Evolutionary conservation across 2,113 vertebrate species (phyloP).

Genomic region (Chloropsis cyanopogon): DNA sequence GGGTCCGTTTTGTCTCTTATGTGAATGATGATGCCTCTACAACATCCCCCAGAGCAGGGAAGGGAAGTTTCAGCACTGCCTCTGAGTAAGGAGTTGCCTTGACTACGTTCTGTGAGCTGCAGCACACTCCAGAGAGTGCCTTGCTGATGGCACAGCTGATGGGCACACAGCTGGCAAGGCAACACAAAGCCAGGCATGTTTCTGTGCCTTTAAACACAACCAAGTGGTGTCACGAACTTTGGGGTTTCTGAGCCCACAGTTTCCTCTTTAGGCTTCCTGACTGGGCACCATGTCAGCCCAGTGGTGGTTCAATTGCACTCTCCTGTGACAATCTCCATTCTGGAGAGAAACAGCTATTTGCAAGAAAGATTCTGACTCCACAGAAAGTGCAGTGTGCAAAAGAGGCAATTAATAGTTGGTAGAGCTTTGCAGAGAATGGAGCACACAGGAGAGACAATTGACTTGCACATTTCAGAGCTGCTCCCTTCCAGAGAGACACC

Average conservation of each 20-base stretch:
- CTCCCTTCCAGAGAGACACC: neutral
- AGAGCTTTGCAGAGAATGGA: neutral
- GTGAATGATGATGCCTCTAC: neutral
- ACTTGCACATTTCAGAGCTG: neutral
- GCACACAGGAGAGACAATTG: neutral
- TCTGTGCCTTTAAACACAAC: neutral
- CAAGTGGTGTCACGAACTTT: accelerated
- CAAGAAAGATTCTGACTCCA: neutral
- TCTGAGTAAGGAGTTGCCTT: neutral
- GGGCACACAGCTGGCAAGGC: neutral
- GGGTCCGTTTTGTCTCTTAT: constrained; percentile 34
- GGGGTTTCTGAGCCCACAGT: no score
- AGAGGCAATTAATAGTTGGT: neutral
- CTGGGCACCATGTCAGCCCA: neutral
- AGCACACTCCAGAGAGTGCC: neutral
- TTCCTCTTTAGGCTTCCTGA: neutral
- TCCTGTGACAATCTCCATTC: neutral
- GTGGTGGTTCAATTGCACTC: neutral
- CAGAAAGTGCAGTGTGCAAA: neutral
- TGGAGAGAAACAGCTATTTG: neutral
- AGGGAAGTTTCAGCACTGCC: neutral
- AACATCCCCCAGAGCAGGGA: neutral
- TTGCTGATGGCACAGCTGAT: neutral
- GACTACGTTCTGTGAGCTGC: neutral
- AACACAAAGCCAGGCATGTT: neutral